phyloP scores from a whole-genome alignment of 2,113 vertebrate genomes.

The Chaetops frenatus region DNA sequence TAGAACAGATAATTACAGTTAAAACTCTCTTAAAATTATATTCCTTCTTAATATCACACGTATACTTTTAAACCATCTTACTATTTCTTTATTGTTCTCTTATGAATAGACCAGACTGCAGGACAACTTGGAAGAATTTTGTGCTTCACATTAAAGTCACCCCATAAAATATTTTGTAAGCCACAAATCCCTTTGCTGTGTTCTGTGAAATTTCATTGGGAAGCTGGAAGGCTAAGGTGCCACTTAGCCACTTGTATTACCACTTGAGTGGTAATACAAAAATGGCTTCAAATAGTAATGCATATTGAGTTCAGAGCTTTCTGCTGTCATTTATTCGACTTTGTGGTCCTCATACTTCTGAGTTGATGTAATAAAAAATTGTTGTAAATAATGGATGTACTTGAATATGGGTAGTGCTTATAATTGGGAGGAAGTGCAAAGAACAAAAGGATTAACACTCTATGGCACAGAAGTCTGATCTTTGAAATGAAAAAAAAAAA shows the following conservation, averaged over 20 bases:
- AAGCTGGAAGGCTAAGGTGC: not conserved
- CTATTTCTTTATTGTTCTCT: not conserved
- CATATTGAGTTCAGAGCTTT: not conserved
- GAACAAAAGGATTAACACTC: not conserved
- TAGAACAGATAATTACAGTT: not conserved
- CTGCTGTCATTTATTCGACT: not conserved
- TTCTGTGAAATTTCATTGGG: not conserved
- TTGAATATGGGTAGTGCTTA: not conserved
- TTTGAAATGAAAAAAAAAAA: not conserved
- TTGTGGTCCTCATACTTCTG: not conserved
- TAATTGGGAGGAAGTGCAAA: not conserved
- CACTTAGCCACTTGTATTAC: no score
- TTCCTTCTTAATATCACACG: not conserved
- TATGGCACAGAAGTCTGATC: not conserved
- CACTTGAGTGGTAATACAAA: accelerated
- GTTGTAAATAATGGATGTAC: not conserved
- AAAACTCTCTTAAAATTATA: not conserved
- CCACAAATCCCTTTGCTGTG: not conserved
- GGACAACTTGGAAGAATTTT: not conserved
- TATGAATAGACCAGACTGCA: not conserved
- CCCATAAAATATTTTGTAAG: not conserved
- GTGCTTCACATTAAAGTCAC: not conserved
- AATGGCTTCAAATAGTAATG: not conserved
- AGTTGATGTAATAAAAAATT: not conserved
- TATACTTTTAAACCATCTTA: not conserved